Percentiles rank a stretch among this genome's conserved stretches.
These are phyloP conservation scores for Adelognathus sp. DNA, from an alignment of 2,888 invertebrate species.

Conservation along the genomic window DNA sequence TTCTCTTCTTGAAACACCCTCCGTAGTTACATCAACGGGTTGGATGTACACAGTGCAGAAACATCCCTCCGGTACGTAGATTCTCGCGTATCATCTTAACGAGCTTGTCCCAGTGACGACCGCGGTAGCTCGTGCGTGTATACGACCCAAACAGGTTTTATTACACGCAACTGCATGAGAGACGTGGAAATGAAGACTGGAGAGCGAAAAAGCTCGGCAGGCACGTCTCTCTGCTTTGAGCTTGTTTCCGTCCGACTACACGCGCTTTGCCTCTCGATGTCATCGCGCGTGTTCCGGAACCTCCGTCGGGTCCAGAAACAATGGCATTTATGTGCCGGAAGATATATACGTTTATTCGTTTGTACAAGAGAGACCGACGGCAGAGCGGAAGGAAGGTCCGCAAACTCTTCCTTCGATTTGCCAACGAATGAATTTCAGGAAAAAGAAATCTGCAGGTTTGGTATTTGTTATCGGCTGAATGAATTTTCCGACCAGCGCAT, in stretches of 20 bases:
- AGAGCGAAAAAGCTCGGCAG: slow-evolving; percentile 30
- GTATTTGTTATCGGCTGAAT: too few species aligned
- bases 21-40: slow-evolving; percentile 33
- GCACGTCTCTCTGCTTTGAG: slow-evolving; percentile 35
- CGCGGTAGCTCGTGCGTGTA: slow-evolving; percentile 19
- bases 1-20: background rate
- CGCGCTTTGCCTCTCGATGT: slow-evolving; percentile 20
- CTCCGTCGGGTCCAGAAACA: background rate
- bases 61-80: background rate
- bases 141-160: slow-evolving; percentile 62
- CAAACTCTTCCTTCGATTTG: too few species aligned
- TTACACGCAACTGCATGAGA: slow-evolving; percentile 57
- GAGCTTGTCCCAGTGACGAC: slow-evolving; percentile 61
- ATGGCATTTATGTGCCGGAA: slow-evolving; percentile 7
- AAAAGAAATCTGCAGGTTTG: too few species aligned
- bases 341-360: background rate
- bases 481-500: too few species aligned
- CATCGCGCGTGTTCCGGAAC: background rate
- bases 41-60: background rate
- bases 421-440: too few species aligned
- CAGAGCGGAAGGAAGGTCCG: too few species aligned
- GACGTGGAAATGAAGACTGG: slow-evolving; percentile 14
- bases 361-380: background rate
- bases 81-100: slow-evolving; percentile 68
- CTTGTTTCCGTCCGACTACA: slow-evolving; percentile 44